Percentiles rank a stretch among this genome's conserved stretches.
These are phyloP conservation scores for Lacanobia wlatinum DNA, from an alignment of 2,888 invertebrate genomes.

Conservation along the genomic window DNA sequence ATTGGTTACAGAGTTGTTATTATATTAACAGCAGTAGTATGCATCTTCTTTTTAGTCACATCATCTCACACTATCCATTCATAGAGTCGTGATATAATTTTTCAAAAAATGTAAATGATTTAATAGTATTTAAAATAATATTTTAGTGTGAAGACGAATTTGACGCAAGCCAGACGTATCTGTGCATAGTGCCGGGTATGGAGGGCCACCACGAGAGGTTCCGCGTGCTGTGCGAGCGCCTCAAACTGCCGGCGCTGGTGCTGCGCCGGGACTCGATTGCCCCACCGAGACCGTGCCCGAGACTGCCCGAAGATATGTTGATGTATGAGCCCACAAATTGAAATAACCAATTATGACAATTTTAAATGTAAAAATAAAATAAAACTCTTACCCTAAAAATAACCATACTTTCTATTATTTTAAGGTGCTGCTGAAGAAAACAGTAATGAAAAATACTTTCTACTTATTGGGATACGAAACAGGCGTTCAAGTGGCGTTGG, in stretches of 20 bases:
- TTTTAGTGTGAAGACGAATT: slow-evolving; percentile 76
- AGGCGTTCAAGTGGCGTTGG: slow-evolving; percentile 75
- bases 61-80: too few relatives aligned
- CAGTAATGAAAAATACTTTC: slow-evolving; percentile 68
- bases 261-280: slow-evolving; percentile 73
- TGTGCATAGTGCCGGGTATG: slow-evolving; percentile 76
- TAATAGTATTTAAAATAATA: background rate
- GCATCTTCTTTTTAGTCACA: background rate
- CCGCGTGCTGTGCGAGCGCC: slow-evolving; percentile 68
- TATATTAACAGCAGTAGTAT: background rate
- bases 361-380: too few relatives aligned
- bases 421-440: slow-evolving; percentile 53
- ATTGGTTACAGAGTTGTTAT: too few relatives aligned
- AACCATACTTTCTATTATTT: slow-evolving; percentile 5
- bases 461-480: slow-evolving; percentile 79
- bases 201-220: slow-evolving; percentile 75
- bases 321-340: slow-evolving; percentile 59
- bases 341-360: background rate
- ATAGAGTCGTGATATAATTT: too few relatives aligned
- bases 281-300: slow-evolving; percentile 70
- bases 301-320: slow-evolving; percentile 71
- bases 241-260: slow-evolving; percentile 73
- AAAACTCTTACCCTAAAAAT: background rate
- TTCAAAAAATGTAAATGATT: too few relatives aligned
- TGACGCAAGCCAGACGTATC: slow-evolving; percentile 66